phyloP scores from a whole-genome alignment of 92 coral and sea anemone species.

The Epizoanthus scotinus region DNA sequence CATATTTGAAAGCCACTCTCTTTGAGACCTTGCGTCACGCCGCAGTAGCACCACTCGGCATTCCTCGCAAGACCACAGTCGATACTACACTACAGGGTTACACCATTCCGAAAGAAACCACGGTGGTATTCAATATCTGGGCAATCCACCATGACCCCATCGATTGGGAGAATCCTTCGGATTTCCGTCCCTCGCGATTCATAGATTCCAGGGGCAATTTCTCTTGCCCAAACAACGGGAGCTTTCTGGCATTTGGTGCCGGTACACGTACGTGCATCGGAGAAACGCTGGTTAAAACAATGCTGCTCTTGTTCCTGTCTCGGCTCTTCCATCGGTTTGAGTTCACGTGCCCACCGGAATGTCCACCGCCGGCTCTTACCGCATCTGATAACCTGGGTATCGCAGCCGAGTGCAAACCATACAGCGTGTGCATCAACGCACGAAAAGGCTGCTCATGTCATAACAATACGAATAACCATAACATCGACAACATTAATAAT shows the following conservation, averaged over 20 bases:
- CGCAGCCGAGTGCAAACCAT: too few relatives aligned
- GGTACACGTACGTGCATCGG: constrained; percentile 44
- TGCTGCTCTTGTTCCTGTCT: constrained; percentile 36
- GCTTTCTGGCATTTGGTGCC: constrained; percentile 41
- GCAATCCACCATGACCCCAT: constrained; percentile 38
- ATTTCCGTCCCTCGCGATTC: constrained; percentile 46
- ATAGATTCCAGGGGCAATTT: constrained; percentile 30
- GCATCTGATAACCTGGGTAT: too few relatives aligned
- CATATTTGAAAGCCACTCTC: constrained; percentile 36
- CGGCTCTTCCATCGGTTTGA: constrained; percentile 5
- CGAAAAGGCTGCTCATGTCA: too few relatives aligned
- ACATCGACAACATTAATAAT: too few relatives aligned
- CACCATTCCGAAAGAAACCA: constrained; percentile 44
- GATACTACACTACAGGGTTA: constrained; percentile 27
- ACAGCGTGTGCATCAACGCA: too few relatives aligned
- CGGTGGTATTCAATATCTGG: constrained; percentile 34
- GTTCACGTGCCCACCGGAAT: too few relatives aligned
- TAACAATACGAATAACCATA: too few relatives aligned
- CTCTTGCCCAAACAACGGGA: constrained; percentile 13
- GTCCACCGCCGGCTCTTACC: too few relatives aligned
- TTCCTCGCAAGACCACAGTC: constrained; percentile 25
- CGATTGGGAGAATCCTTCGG: constrained; percentile 37
- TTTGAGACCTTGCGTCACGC: constrained; percentile 38
- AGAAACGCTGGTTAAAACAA: constrained; percentile 35
- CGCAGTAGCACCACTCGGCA: constrained; percentile 34